Evolutionary conservation across 2,888 invertebrate genomes (phyloP), one percentile per base, ranked within the genome.

Genomic region (Noctua janthe): DNA sequence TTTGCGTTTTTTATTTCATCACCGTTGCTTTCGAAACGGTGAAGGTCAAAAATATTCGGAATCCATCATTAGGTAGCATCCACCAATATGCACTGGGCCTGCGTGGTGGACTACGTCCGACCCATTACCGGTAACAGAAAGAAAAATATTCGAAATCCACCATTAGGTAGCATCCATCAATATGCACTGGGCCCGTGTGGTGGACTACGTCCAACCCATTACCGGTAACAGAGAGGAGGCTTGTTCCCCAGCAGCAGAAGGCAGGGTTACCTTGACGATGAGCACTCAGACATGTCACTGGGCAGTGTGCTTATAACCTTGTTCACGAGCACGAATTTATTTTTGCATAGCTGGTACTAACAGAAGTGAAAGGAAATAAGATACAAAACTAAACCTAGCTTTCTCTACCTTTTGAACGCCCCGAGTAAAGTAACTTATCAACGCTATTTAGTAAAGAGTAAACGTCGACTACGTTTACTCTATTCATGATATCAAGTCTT

Each of bases 401-500:
- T 54, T 17, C 3, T 39, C 20, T 20, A 6, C 6, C 1, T 29
- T 51, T 39, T n/a, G 76, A 51, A 56, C 17, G 39, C 8, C 29
- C 8, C 23, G n/a, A 69, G 15, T 15, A 51, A 51, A 70, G 54
- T n/a, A 35, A 35, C 47, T 35, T 54, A 35, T 39, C 47, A 35
- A 39, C 2, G 47, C 29, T 80, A 56, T 85, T 82, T 49, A 51
- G 66, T 86, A 86, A 71, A 71, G 54, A 71, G 70, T 47, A n/a
- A n/a, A n/a, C n/a, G n/a, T n/a, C n/a, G n/a, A n/a, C 56, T 4
- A 74, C 59, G 86, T 66, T 71, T 81, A 69, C 49, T 80, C n/a
- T 56, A 49, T 69, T 83, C 64, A 66, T 35, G 59, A 20, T 75
- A 71, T 49, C 56, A 51, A 74, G 62, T 43, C 17, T 76, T 82